Evolutionary conservation across 2,797 vertebrate species (phyloP).

Genomic region (Erpetoichthys calabaricus): DNA sequence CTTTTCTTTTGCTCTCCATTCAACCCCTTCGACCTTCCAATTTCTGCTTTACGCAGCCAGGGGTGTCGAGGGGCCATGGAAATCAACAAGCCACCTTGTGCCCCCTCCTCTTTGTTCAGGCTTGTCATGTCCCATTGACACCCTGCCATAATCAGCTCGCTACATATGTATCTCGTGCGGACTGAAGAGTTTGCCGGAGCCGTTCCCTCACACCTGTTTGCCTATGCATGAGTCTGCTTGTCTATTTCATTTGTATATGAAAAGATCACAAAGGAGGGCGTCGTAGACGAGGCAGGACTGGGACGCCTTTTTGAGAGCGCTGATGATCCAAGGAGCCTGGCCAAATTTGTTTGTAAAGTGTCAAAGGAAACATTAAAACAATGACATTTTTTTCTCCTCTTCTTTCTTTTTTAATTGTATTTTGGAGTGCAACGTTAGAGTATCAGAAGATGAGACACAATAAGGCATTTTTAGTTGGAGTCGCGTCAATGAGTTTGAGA

Average conservation of each 20-base stretch:
- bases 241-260: slow-evolving; percentile 22
- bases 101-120: slow-evolving; percentile 44
- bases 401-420: too few species aligned
- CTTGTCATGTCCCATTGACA: slow-evolving; percentile 45
- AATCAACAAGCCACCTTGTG: slow-evolving; percentile 55
- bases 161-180: slow-evolving; percentile 50
- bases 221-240: slow-evolving; percentile 50
- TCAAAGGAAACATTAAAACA: too few species aligned
- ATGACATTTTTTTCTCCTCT: too few species aligned
- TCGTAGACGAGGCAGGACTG: too few species aligned
- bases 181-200: slow-evolving; percentile 35
- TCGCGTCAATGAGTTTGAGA: too few species aligned
- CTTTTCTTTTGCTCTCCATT: slow-evolving; percentile 4
- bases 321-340: too few species aligned
- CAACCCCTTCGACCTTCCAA: background rate
- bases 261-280: too few species aligned
- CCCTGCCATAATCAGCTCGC: slow-evolving; percentile 37
- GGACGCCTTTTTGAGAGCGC: too few species aligned
- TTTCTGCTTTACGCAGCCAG: slow-evolving; percentile 24
- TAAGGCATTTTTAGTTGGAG: too few species aligned
- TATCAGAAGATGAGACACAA: too few species aligned
- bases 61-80: slow-evolving; percentile 27
- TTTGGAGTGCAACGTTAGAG: too few species aligned
- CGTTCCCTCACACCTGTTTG: slow-evolving; percentile 51
- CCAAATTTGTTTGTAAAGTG: too few species aligned